phyloP scores from a whole-genome alignment of 2,888 invertebrate genomes.

The Pachymerium ferrugineum region DNA sequence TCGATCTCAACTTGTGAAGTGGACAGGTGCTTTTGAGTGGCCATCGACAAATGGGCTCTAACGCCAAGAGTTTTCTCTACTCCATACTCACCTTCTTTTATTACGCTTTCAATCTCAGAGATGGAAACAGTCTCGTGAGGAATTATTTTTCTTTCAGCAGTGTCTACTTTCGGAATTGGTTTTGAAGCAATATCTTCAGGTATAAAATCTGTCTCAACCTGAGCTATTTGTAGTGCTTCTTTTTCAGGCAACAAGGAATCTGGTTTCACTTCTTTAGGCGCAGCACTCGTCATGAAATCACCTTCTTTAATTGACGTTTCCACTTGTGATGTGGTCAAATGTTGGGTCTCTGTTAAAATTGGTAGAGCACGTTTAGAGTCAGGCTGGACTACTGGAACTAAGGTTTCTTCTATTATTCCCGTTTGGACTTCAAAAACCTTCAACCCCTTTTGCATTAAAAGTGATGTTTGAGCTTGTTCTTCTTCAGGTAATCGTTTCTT shows the following conservation, averaged over 20 bases:
- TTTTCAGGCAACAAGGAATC: background rate
- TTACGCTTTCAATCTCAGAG: constrained; percentile 4
- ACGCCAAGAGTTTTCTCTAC: background rate
- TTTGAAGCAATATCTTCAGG: background rate
- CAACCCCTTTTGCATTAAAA: background rate
- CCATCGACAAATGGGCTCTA: background rate
- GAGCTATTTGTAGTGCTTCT: constrained; percentile 31
- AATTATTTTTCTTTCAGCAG: constrained; percentile 28
- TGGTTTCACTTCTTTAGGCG: background rate
- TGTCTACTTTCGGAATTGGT: background rate
- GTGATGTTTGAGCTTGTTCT: background rate
- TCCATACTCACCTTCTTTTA: constrained; percentile 28
- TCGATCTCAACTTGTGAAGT: constrained; percentile 29
- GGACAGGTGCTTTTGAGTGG: constrained; percentile 18
- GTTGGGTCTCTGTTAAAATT: background rate
- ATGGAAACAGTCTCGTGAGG: constrained; percentile 25
- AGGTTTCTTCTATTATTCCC: background rate
- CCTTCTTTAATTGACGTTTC: constrained; percentile 32
- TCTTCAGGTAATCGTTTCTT: background rate
- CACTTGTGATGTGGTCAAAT: constrained; percentile 32
- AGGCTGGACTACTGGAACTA: background rate
- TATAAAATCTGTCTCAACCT: constrained; percentile 23
- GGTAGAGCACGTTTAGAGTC: constrained; percentile 48
- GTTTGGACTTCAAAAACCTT: constrained; percentile 13
- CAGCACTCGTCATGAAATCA: constrained; percentile 5